phyloP scores from a whole-genome alignment of 2,113 vertebrate genomes.

The Fulica atra region DNA sequence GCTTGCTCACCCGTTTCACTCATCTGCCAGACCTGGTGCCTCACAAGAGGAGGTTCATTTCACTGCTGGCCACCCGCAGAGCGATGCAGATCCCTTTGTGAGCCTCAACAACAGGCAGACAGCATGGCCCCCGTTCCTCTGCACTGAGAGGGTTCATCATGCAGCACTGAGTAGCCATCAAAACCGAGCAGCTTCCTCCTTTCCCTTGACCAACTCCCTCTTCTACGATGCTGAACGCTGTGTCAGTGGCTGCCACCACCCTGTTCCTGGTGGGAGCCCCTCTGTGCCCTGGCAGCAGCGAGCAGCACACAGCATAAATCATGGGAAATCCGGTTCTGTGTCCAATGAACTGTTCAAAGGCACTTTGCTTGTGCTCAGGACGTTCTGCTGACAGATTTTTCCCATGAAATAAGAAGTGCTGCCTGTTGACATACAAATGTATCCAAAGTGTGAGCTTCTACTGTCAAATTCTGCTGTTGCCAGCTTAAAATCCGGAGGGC shows the following conservation, averaged over 20 bases:
- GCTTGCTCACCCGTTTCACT: not conserved
- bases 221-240: not conserved
- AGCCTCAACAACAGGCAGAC: not conserved
- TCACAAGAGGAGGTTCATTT: conserved; percentile 23
- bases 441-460: not conserved
- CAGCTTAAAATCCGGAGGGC: not conserved
- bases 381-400: not conserved
- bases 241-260: not conserved
- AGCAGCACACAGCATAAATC: not conserved
- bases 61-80: not conserved
- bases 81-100: not conserved
- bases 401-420: not conserved
- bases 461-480: not conserved
- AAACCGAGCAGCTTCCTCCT: fast-evolving
- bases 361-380: not conserved
- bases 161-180: not conserved
- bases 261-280: not conserved
- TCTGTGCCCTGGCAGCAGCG: not conserved
- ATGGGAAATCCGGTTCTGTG: not conserved
- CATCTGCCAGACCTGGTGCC: not conserved
- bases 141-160: not conserved
- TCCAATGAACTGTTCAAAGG: not conserved
- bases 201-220: not conserved
- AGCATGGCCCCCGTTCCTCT: not conserved
- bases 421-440: not conserved